Evolutionary conservation across 2,888 invertebrate genomes (phyloP).

Genomic region (Hecatera dysodea): DNA sequence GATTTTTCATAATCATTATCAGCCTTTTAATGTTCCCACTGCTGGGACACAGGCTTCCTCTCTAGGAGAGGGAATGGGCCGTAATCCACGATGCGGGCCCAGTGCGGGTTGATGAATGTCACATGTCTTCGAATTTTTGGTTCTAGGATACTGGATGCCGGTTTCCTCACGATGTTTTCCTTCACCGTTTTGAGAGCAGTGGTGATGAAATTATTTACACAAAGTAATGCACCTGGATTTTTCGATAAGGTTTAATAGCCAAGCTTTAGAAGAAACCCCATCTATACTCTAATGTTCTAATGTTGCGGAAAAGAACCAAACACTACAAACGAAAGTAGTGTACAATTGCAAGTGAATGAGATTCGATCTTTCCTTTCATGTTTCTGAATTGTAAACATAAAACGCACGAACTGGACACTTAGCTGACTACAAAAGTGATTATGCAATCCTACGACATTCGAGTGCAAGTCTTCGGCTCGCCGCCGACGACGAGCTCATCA

Average conservation of each 20-base stretch:
- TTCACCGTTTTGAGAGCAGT: too few species aligned
- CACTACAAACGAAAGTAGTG: not conserved
- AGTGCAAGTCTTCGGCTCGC: conserved; percentile 23
- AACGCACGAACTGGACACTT: not conserved
- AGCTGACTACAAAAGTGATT: conserved; percentile 28
- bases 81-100: too few species aligned
- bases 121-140: too few species aligned
- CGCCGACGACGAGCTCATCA: conserved; percentile 21
- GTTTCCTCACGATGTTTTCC: too few species aligned
- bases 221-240: not conserved
- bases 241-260: not conserved
- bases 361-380: too few species aligned
- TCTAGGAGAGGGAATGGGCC: too few species aligned
- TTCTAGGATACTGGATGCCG: too few species aligned
- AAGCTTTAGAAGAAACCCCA: not conserved
- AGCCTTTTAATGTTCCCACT: too few species aligned
- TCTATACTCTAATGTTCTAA: not conserved
- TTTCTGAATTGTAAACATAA: not conserved
- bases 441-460: conserved; percentile 12
- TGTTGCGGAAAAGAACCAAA: not conserved
- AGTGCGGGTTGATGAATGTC: too few species aligned
- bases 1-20: too few species aligned
- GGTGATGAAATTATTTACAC: too few species aligned
- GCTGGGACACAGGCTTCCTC: too few species aligned
- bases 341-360: not conserved